Percentiles rank a stretch among this genome's conserved stretches.
These are phyloP conservation scores for Ormyrus labotus DNA, from an alignment of 2,888 invertebrate genomes.

Conservation along the genomic window DNA sequence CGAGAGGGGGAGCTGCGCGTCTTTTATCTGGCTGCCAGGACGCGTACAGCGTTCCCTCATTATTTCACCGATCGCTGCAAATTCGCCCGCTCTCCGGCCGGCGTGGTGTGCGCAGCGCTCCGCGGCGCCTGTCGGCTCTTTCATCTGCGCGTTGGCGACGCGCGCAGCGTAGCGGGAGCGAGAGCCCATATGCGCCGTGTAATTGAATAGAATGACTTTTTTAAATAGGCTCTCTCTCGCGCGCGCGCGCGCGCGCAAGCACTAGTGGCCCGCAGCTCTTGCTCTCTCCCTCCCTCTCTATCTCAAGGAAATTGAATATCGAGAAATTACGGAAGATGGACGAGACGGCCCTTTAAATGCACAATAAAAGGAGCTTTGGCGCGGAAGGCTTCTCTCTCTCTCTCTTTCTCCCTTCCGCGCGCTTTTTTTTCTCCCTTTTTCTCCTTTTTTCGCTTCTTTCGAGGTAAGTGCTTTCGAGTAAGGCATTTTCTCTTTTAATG, in stretches of 20 bases:
- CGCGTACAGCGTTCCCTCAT: slow-evolving; percentile 46
- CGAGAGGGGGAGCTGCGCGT: neutral
- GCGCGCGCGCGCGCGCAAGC: no score
- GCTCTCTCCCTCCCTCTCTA: neutral
- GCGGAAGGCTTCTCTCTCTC: slow-evolving; percentile 14
- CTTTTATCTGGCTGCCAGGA: slow-evolving; percentile 22
- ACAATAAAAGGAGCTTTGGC: slow-evolving; percentile 48
- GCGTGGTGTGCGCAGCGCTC: neutral
- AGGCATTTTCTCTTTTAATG: slow-evolving; percentile 43
- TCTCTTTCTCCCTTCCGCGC: neutral
- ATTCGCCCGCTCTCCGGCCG: slow-evolving; percentile 9
- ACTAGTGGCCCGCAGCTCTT: neutral
- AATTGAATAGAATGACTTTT: slow-evolving; percentile 55
- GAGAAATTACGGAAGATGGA: slow-evolving; percentile 51
- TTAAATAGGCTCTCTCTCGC: slow-evolving; percentile 37
- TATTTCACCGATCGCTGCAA: slow-evolving; percentile 51
- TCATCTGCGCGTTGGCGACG: slow-evolving; percentile 20
- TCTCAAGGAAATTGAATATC: slow-evolving; percentile 51
- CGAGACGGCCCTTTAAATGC: slow-evolving; percentile 48
- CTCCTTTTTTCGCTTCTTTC: slow-evolving; percentile 18
- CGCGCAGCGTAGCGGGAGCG: neutral
- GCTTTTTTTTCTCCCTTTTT: slow-evolving; percentile 5
- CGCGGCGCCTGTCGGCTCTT: slow-evolving; percentile 18
- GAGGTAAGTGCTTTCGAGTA: slow-evolving; percentile 44
- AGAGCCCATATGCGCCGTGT: slow-evolving; percentile 10